phyloP scores from a whole-genome alignment of 2,888 invertebrate genomes.

The Protophormia terraenovae region DNA sequence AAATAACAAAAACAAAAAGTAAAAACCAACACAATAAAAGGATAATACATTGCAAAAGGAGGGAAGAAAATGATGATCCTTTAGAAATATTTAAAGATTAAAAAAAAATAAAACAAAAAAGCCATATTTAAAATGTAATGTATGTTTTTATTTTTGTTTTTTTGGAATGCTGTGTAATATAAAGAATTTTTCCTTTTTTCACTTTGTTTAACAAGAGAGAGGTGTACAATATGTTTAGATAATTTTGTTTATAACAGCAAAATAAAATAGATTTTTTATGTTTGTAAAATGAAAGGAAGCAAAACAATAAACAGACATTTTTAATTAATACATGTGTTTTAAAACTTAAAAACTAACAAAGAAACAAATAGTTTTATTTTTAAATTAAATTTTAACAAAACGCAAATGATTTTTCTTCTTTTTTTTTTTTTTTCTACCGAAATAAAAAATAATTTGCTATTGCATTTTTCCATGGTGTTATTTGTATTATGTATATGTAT shows the following conservation, averaged over 20 bases:
- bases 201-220: conserved; percentile 41
- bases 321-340: conserved; percentile 60
- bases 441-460: conserved; percentile 56
- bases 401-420: conserved; percentile 31
- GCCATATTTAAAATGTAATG: conserved; percentile 39
- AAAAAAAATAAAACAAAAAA: conserved; percentile 39
- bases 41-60: conserved; percentile 38
- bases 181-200: conserved; percentile 51
- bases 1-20: not conserved
- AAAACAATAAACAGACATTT: conserved; percentile 46
- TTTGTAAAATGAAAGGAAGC: conserved; percentile 36
- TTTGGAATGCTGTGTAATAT: conserved; percentile 70
- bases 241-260: conserved; percentile 53
- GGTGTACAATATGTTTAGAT: conserved; percentile 23
- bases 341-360: conserved; percentile 64
- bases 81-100: conserved; percentile 1
- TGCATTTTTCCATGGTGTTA: conserved; percentile 33
- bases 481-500: not conserved
- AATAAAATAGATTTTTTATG: conserved; percentile 36
- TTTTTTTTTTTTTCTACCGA: conserved; percentile 10
- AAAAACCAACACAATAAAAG: not conserved
- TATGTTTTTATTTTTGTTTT: conserved; percentile 44
- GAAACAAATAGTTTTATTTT: conserved; percentile 41
- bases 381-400: conserved; percentile 35
- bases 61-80: not conserved